A percentile compares a stretch with the other conserved stretches of the same genome.
These are phyloP conservation scores for Dolichoris vasculosae DNA, from an alignment of 1,140 invertebrate species.

Conservation along the genomic window DNA sequence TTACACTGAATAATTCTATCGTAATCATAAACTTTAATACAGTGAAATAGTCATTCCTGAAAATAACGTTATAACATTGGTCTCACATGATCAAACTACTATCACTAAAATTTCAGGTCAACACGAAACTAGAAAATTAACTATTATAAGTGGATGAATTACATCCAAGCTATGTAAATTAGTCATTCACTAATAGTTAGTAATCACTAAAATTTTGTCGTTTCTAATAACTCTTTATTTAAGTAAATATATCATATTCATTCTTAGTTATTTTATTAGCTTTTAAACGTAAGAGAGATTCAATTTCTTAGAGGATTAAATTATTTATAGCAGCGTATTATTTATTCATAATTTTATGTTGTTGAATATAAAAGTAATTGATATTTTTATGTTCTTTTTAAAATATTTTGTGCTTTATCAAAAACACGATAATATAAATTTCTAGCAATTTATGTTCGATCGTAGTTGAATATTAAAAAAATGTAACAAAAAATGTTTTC, in stretches of 20 bases:
- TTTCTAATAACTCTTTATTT: too few relatives aligned
- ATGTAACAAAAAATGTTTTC: not conserved
- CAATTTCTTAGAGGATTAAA: too few relatives aligned
- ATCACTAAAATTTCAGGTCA: slow-evolving; percentile 1
- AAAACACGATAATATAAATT: not conserved
- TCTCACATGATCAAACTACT: not conserved
- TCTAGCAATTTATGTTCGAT: not conserved
- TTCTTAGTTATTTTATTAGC: too few relatives aligned
- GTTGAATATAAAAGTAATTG: too few relatives aligned
- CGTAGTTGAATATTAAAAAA: not conserved
- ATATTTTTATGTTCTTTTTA: too few relatives aligned
- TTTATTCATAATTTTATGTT: too few relatives aligned
- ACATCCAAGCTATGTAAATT: slow-evolving; percentile 13
- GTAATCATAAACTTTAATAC: not conserved
- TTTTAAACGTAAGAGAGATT: too few relatives aligned
- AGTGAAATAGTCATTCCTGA: not conserved
- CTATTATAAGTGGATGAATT: slow-evolving; percentile 18
- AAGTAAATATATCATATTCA: too few relatives aligned
- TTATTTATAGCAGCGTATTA: too few relatives aligned
- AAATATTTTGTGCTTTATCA: too few relatives aligned
- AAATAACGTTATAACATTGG: not conserved
- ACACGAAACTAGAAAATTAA: slow-evolving; percentile 30
- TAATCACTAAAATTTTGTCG: too few relatives aligned
- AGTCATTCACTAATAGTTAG: not conserved
- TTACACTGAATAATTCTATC: not conserved